Percentiles rank a stretch among this genome's conserved stretches.
phyloP scores from a whole-genome alignment of 2,797 vertebrate genomes.

The Zalophus californianus region DNA sequence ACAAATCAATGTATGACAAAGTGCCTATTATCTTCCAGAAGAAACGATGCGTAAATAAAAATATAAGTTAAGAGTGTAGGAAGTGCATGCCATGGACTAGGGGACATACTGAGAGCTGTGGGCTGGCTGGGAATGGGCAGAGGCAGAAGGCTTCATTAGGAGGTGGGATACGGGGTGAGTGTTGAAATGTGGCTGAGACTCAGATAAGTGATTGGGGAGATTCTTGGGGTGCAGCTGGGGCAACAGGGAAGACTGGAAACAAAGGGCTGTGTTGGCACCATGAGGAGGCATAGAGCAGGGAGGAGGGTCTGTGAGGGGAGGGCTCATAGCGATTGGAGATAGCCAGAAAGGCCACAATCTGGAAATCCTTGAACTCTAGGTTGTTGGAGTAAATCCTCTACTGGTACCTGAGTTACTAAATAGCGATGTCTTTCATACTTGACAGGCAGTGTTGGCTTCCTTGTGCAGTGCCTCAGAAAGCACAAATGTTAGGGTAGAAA shows the following conservation, averaged over 20 bases:
- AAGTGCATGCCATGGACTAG: background rate
- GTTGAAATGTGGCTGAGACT: background rate
- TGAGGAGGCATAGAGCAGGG: background rate
- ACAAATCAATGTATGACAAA: background rate
- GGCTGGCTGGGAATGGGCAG: background rate
- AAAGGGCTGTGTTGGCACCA: background rate
- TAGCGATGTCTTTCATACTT: background rate
- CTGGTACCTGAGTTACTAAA: background rate
- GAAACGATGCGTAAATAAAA: background rate
- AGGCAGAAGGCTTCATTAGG: background rate
- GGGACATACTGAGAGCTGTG: background rate
- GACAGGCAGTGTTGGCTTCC: background rate
- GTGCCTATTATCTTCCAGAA: background rate
- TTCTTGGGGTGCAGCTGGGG: background rate
- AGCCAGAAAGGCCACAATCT: background rate
- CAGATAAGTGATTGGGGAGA: background rate
- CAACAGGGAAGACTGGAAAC: background rate
- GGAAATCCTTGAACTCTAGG: background rate
- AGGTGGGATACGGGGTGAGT: accelerated
- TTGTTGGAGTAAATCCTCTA: background rate
- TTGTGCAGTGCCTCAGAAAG: background rate
- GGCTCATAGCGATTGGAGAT: background rate
- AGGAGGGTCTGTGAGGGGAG: background rate
- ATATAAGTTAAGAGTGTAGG: background rate
- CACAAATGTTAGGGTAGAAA: background rate